Evolutionary conservation across 2,113 vertebrate species (phyloP), one percentile per base, ranked within the genome.

Genomic region (Tichodroma muraria): DNA sequence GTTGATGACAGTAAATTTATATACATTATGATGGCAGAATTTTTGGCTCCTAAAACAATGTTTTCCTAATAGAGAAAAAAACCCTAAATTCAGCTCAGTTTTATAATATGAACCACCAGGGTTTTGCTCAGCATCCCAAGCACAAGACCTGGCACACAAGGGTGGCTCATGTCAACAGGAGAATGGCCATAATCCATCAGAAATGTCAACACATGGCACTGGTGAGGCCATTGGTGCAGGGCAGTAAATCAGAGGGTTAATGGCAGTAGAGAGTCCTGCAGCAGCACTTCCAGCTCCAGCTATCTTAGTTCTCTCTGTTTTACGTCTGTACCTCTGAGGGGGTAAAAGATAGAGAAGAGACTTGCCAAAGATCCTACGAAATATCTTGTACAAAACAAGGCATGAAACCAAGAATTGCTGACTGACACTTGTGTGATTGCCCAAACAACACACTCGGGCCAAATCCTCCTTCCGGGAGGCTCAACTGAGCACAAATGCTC

Each of bases 131-230:
- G 59, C 68, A 50, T 6, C 23, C 30, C 2, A 5, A 65, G 25
- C 53, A 54, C 0, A 0, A 93, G 79, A 54, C 25, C 15, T 1
- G 4, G n/a, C 54, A 85, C 40, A 28, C 0, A 2, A 4, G 7
- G 44, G 30, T 64, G 63, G 35, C 42, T 59, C 49, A 40, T 0
- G 0, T 2, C 54, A 59, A 64, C 1, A 6, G 45, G 27, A 63
- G 66, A 78, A 54, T 2, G 33, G 44, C 70, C 15, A 8, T 11
- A 44, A 60, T 33, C 65, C 49, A 47, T 38, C 57, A 61, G 57
- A 79, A 69, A 75, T 7, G 17, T 52, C 27, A 49, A 5, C 22
- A 8, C 4, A 2, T 25, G 2, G 17, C 56, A 25, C 30, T 28
- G 73, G 30, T 21, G 57, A 52, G 73, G 73, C 70, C 2, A 2